Conservation (phyloP, 2,888 invertebrate genomes). For the Tipula confusa region DNA sequence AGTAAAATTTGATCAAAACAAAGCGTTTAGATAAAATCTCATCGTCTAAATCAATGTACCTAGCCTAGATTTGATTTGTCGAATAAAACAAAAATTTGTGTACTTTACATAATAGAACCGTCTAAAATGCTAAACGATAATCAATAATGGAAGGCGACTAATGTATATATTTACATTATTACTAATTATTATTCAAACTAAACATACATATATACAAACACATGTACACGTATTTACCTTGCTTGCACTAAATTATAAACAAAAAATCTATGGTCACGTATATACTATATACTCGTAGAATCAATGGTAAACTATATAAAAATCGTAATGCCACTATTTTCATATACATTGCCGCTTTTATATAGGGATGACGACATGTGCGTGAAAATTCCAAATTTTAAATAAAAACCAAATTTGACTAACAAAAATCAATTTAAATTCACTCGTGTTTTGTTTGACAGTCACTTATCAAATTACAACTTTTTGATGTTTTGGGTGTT, state of each 20-base stretch:
- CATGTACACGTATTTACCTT: not conserved
- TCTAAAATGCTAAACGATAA: not conserved
- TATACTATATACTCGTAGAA: not conserved
- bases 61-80: not conserved
- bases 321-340: not conserved
- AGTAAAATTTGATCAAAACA: too few relatives aligned
- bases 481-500: not conserved
- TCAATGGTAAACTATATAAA: not conserved
- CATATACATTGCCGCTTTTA: not conserved
- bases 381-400: not conserved
- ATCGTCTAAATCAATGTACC: not conserved
- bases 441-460: not conserved
- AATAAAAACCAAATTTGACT: not conserved
- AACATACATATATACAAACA: not conserved
- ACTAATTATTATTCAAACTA: conserved; percentile 8
- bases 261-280: not conserved
- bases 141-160: not conserved
- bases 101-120: not conserved
- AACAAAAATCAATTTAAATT: not conserved
- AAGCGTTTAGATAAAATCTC: not conserved
- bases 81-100: not conserved
- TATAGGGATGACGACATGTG: not conserved
- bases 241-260: not conserved
- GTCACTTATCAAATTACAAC: not conserved
- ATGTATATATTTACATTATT: not conserved